Evolutionary conservation across 2,113 vertebrate species (phyloP).

Genomic region (Carassius auratus): DNA sequence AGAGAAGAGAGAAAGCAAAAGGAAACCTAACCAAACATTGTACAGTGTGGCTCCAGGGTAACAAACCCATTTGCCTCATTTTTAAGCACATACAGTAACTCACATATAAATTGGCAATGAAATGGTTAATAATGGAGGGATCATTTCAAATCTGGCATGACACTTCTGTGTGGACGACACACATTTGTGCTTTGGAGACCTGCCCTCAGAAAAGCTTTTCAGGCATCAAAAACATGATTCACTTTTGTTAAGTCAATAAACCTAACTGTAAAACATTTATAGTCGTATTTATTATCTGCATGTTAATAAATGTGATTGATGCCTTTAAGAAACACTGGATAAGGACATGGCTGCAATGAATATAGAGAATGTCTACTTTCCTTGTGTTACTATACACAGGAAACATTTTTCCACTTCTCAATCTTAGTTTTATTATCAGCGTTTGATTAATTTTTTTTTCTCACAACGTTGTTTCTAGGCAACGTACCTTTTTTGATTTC

Average conservation of each 20-base stretch:
- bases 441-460: not conserved
- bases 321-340: no score
- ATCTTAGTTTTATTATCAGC: not conserved
- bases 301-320: not conserved
- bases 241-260: not conserved
- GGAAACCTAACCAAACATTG: not conserved
- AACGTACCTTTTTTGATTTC: conserved; percentile 20
- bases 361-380: not conserved
- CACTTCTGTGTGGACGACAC: not conserved
- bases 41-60: not conserved
- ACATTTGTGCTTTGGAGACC: not conserved
- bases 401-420: no score
- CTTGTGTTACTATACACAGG: not conserved
- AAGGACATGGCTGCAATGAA: no score
- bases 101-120: not conserved
- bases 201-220: not conserved
- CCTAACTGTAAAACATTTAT: not conserved
- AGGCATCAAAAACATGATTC: not conserved
- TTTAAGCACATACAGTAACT: not conserved
- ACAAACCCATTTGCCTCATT: not conserved
- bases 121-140: not conserved
- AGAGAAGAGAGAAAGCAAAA: conserved; percentile 14
- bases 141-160: not conserved
- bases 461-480: conserved; percentile 5
- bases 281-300: not conserved